A percentile compares a stretch with the other conserved stretches of the same genome.
Evolutionary conservation across 1,140 invertebrate species (phyloP).

Genomic region (Bombus pascuorum): DNA sequence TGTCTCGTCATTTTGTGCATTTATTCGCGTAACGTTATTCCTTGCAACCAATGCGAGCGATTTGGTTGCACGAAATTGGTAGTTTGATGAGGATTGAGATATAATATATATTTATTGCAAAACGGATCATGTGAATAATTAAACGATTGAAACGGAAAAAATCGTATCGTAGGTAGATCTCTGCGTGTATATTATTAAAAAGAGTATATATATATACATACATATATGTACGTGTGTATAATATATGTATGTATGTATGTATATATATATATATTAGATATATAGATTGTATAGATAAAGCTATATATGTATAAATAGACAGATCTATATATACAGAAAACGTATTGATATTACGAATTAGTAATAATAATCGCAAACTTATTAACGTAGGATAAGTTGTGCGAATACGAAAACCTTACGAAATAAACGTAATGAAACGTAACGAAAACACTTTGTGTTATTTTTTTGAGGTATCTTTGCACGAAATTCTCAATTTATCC

Average conservation of each 20-base stretch:
- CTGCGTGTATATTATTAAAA: constrained; percentile 75
- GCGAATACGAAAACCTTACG: constrained; percentile 71
- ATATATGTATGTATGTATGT: constrained; percentile 42
- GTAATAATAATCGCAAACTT: constrained; percentile 51
- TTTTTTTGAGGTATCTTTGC: constrained; percentile 4
- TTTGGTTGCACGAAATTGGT: constrained; percentile 58
- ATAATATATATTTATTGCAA: constrained; percentile 73
- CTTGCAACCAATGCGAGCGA: constrained; percentile 54
- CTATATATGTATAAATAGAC: constrained; percentile 63
- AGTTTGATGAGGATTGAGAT: constrained; percentile 73
- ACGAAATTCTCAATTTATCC: not conserved
- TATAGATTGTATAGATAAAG: constrained; percentile 68
- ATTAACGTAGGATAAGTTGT: constrained; percentile 68
- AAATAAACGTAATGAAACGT: constrained; percentile 72
- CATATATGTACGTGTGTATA: not conserved
- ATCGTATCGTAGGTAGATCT: constrained; percentile 70
- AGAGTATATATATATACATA: constrained; percentile 56
- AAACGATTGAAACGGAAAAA: constrained; percentile 39
- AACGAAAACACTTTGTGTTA: constrained; percentile 15
- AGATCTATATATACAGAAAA: constrained; percentile 58
- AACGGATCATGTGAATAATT: constrained; percentile 71
- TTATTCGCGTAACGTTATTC: constrained; percentile 71
- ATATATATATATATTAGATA: constrained; percentile 58
- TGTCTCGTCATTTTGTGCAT: constrained; percentile 68
- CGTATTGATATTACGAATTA: constrained; percentile 62